phyloP scores from a whole-genome alignment of 2,888 invertebrate species.

The Dromius quadrimaculatus region DNA sequence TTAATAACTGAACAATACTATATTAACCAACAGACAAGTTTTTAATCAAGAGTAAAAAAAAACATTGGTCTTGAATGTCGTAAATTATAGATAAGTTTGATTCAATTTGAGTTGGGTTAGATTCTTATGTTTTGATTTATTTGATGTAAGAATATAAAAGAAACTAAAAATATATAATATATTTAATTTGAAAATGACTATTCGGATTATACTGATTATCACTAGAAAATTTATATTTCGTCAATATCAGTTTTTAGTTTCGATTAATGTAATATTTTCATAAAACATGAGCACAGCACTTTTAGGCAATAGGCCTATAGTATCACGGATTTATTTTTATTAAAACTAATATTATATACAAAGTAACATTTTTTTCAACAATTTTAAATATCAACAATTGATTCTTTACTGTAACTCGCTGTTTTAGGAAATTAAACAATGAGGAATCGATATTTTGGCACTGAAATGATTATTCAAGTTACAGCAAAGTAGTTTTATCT shows the following conservation, averaged over 20 bases:
- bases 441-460: conserved; percentile 48
- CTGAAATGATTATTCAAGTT: conserved; percentile 55
- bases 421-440: conserved; percentile 40
- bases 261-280: conserved; percentile 50
- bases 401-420: conserved; percentile 50
- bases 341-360: conserved; percentile 49
- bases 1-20: too few relatives aligned
- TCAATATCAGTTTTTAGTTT: conserved; percentile 43
- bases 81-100: too few relatives aligned
- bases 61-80: too few relatives aligned
- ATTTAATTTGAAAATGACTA: conserved; percentile 37
- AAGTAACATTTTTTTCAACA: conserved; percentile 51
- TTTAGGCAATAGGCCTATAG: conserved; percentile 52
- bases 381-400: conserved; percentile 51
- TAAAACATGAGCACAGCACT: conserved; percentile 53
- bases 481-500: conserved; percentile 69
- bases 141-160: conserved; percentile 24
- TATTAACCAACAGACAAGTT: too few relatives aligned
- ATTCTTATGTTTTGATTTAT: conserved; percentile 44
- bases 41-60: too few relatives aligned
- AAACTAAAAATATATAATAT: conserved; percentile 42
- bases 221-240: conserved; percentile 42
- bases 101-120: too few relatives aligned
- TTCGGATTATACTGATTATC: conserved; percentile 31
- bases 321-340: conserved; percentile 51